Conservation (phyloP, 2,888 invertebrate genomes). For the Agrotis exclamationis region DNA sequence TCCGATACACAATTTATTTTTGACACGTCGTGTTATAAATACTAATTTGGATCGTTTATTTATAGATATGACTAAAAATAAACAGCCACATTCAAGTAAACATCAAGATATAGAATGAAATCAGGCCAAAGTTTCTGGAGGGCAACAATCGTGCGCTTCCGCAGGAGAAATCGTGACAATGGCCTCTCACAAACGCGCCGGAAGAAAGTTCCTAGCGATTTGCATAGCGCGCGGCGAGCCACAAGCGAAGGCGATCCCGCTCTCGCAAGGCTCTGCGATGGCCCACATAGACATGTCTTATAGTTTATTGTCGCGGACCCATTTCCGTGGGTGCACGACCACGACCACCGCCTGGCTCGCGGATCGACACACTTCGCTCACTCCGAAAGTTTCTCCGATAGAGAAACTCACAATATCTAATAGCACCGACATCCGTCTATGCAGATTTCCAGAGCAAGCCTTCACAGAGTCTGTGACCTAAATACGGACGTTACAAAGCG, state of each 20-base stretch:
- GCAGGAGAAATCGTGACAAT: conserved; percentile 87
- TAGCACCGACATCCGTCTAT: conserved; percentile 89
- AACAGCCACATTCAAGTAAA: conserved; percentile 26
- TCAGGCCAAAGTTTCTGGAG: conserved; percentile 72
- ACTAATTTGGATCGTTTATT: conserved; percentile 36
- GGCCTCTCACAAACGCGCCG: conserved; percentile 82
- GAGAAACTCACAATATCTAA: conserved; percentile 90
- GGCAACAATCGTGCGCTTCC: conserved; percentile 74
- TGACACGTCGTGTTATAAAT: conserved; percentile 11
- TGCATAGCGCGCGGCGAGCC: conserved; percentile 81
- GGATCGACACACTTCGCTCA: conserved; percentile 86
- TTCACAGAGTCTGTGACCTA: conserved; percentile 84
- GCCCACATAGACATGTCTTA: conserved; percentile 87
- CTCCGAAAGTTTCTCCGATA: conserved; percentile 89
- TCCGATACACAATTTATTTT: conserved; percentile 16
- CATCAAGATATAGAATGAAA: conserved; percentile 40
- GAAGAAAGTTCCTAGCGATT: conserved; percentile 90
- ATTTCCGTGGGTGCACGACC: conserved; percentile 88
- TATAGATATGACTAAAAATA: conserved; percentile 40
- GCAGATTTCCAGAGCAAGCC: conserved; percentile 90
- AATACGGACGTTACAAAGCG: conserved; percentile 82
- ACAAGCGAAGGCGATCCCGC: conserved; percentile 75
- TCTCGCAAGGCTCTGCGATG: conserved; percentile 77
- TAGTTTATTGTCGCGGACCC: conserved; percentile 88
- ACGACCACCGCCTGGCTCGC: conserved; percentile 76